Conservation (phyloP, 2,888 invertebrate genomes). For the Argyresthia albistria region DNA sequence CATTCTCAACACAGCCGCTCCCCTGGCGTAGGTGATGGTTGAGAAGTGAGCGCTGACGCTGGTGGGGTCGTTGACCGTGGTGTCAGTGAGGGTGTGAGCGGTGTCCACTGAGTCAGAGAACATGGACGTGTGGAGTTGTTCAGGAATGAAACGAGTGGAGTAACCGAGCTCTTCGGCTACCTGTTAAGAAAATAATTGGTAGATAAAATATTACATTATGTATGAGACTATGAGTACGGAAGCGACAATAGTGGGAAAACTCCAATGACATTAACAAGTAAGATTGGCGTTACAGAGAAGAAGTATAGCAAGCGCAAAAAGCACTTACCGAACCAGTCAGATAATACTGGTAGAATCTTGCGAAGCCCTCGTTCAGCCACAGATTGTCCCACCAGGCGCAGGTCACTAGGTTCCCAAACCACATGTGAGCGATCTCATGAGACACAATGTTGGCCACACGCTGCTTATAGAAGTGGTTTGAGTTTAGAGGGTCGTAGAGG, state of each 20-base stretch:
- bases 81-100: conserved; percentile 73
- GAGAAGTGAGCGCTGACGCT: conserved; percentile 76
- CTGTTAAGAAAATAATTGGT: too few species aligned
- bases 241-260: too few species aligned
- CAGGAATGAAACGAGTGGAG: conserved; percentile 73
- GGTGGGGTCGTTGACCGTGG: conserved; percentile 63
- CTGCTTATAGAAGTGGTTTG: conserved; percentile 73
- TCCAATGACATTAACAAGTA: too few species aligned
- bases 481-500: conserved; percentile 53
- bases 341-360: conserved; percentile 80
- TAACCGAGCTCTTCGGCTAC: conserved; percentile 30
- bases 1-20: conserved; percentile 77
- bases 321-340: conserved; percentile 59
- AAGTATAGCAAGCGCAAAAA: too few species aligned
- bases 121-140: conserved; percentile 77
- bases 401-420: conserved; percentile 86
- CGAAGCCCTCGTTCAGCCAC: conserved; percentile 81
- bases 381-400: conserved; percentile 82
- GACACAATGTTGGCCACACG: conserved; percentile 77
- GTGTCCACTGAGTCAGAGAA: conserved; percentile 66
- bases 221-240: too few species aligned
- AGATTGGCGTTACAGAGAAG: too few species aligned
- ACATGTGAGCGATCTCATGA: conserved; percentile 87
- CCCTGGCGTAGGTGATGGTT: conserved; percentile 79
- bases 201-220: too few species aligned